These are phyloP conservation scores for Drosophila neotestacea DNA, from an alignment of 2,888 invertebrate genomes.

Conservation along the genomic window DNA sequence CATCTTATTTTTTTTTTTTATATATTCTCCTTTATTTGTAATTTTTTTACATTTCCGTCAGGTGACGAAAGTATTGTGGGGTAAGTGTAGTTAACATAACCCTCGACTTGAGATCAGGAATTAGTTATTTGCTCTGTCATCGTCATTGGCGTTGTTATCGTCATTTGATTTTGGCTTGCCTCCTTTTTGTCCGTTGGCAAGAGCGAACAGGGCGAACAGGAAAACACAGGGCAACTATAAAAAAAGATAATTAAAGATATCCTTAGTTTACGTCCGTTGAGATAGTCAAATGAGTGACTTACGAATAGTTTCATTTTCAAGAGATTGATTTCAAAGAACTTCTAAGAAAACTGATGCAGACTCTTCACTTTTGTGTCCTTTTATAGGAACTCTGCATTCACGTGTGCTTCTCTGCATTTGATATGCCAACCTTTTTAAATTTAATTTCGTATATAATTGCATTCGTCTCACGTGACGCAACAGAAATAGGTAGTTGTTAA, in stretches of 20 bases:
- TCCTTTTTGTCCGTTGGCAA: background rate
- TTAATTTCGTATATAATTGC: too few species aligned
- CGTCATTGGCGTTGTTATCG: too few species aligned
- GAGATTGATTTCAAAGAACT: background rate
- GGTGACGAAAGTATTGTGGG: background rate
- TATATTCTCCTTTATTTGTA: background rate
- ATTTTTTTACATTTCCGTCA: background rate
- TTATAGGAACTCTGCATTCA: background rate
- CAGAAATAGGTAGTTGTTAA: too few species aligned
- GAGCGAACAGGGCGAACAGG: background rate
- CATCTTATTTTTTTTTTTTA: background rate
- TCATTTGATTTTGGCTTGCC: too few species aligned
- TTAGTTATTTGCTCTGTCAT: background rate
- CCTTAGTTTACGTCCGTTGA: background rate
- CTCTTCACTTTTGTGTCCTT: background rate
- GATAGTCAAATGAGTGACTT: background rate
- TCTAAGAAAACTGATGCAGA: background rate
- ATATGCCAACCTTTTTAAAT: background rate
- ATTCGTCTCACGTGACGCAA: too few species aligned
- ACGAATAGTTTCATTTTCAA: slow-evolving; percentile 2
- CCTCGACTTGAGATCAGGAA: background rate
- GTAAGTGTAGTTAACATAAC: background rate
- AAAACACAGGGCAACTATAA: background rate
- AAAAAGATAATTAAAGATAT: background rate
- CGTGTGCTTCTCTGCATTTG: background rate